phyloP scores from a whole-genome alignment of 2,888 invertebrate genomes.

The Nephrotoma guestfalica region DNA sequence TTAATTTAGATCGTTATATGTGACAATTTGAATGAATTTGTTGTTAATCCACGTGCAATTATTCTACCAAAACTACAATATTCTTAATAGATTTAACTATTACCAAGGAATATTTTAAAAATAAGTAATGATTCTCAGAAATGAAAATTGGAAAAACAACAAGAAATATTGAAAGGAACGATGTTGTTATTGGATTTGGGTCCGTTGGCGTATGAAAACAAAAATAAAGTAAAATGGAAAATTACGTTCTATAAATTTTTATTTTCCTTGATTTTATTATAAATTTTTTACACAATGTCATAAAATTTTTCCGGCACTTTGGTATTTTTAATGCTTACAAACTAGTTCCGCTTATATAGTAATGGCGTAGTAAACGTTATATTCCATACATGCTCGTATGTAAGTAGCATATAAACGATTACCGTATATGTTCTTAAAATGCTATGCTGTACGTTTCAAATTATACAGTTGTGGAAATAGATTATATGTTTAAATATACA shows the following conservation, averaged over 20 bases:
- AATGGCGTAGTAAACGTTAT: not conserved
- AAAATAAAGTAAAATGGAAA: not conserved
- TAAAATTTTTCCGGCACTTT: not conserved
- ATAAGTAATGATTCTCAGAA: not conserved
- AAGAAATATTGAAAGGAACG: not conserved
- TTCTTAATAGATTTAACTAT: too few relatives aligned
- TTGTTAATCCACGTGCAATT: too few relatives aligned
- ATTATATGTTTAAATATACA: too few relatives aligned
- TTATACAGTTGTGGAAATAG: too few relatives aligned
- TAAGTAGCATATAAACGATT: too few relatives aligned
- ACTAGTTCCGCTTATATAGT: not conserved
- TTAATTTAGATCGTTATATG: too few relatives aligned
- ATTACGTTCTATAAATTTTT: not conserved
- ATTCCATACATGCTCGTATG: not conserved
- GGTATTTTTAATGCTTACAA: not conserved
- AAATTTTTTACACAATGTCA: not conserved
- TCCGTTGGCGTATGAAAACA: not conserved
- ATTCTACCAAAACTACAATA: too few relatives aligned
- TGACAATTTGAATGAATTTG: too few relatives aligned
- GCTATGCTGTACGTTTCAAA: too few relatives aligned
- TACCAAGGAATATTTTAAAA: too few relatives aligned
- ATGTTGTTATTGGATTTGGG: not conserved
- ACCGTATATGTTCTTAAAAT: too few relatives aligned
- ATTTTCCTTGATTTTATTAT: not conserved
- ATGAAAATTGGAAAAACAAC: not conserved